Conservation (phyloP, 2,113 vertebrate species). For the Nothoprocta perdicaria region DNA sequence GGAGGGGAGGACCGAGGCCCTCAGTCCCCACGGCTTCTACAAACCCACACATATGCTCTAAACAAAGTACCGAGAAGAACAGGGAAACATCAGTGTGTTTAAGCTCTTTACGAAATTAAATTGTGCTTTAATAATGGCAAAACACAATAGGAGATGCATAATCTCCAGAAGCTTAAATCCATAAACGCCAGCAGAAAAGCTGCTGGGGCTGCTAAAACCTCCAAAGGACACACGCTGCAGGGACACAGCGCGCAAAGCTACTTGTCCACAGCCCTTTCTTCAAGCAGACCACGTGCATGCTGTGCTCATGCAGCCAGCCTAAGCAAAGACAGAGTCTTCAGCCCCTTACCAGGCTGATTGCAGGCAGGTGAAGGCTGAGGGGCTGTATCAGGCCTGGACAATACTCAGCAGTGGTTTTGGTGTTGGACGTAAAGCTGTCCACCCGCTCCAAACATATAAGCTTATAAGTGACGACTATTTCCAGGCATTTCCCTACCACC, state of each 20-base stretch:
- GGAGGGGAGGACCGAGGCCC: not conserved
- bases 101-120: constrained; percentile 51
- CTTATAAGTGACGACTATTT: not conserved
- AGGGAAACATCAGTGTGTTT: constrained; percentile 6
- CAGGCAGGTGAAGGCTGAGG: not conserved
- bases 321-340: rapidly evolving
- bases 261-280: not conserved
- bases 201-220: not conserved
- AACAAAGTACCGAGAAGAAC: not conserved
- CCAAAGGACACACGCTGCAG: not conserved
- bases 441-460: not conserved
- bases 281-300: not conserved
- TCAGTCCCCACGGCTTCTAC: not conserved
- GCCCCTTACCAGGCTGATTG: rapidly evolving
- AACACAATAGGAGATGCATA: constrained; percentile 18
- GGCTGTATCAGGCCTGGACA: not conserved
- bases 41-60: not conserved
- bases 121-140: not conserved
- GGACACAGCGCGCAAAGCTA: not conserved
- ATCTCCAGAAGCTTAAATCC: constrained; percentile 45
- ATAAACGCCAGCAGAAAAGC: constrained; percentile 37
- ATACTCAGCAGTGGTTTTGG: not conserved
- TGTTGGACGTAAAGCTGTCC: not conserved
- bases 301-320: rapidly evolving
- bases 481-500: rapidly evolving